Evolutionary conservation across 2,797 vertebrate species (phyloP), one percentile per base, ranked within the genome.

Genomic region (Periophthalmus magnuspinnatus): DNA sequence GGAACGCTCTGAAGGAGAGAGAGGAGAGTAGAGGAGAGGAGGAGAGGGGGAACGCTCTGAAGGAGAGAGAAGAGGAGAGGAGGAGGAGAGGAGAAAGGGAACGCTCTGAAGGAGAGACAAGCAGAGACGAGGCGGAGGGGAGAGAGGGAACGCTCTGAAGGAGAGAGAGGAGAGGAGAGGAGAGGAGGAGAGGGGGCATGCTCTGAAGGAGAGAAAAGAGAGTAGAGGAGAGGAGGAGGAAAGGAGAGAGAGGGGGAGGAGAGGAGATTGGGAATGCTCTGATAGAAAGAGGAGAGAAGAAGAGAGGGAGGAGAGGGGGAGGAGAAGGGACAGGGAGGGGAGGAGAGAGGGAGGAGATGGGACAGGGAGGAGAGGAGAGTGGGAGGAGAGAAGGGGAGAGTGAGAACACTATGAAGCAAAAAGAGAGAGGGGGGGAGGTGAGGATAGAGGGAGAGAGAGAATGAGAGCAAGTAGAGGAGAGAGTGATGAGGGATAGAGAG

Each of bases 91-190:
- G 1, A 17, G 22, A 57, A 33, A 32, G 38, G 36, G 72, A 1
- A 28, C 28, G 28, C 3, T 28, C 28, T 28, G 28, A 28, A 28
- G 1, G 28, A 79, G 75, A 70, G n/a, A 54, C n/a, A n/a, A 2
- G 19, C 17, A 5, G 7, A 50, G 5, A 17, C n/a, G 4, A 7
- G 9, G 19, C 7, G 17, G 16, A 19, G n/a, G n/a, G n/a, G n/a
- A n/a, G 54, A 76, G 67, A 67, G 81, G 78, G 72, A 1, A 28
- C 28, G 28, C 3, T 28, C 28, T 28, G 28, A 28, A 28, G 1
- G 28, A 79, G 75, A 70, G n/a, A 54, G 7, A 11, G 9, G 6
- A 17, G 5, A 2, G 19, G 17, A 5, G 7, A 50, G 5, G 17
- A n/a, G 4, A 7, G 9, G 19, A 7, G 17, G 16, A 19, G n/a